Percentiles rank a stretch among this genome's conserved stretches.
phyloP scores from a whole-genome alignment of 2,888 invertebrate genomes.

The Drosophila affinis region DNA sequence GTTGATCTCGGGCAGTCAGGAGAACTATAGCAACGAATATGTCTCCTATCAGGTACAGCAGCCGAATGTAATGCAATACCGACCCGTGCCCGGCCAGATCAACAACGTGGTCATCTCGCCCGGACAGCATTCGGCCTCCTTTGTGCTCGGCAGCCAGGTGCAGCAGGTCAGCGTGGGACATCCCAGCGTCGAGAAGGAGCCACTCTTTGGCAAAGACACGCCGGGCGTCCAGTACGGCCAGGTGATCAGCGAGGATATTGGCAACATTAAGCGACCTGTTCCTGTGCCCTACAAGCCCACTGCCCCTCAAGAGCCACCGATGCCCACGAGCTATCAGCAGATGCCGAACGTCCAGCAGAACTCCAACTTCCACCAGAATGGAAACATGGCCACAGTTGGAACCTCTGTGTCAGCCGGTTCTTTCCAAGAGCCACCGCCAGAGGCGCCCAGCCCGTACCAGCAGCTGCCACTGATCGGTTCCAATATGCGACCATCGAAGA shows the following conservation, averaged over 20 bases:
- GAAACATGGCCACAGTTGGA: constrained; percentile 32
- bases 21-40: constrained; percentile 81
- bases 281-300: background rate
- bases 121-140: constrained; percentile 87
- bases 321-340: constrained; percentile 49
- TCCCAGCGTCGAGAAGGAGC: constrained; percentile 84
- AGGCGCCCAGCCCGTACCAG: constrained; percentile 77
- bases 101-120: constrained; percentile 87
- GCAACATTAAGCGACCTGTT: constrained; percentile 61
- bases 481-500: constrained; percentile 44
- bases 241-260: constrained; percentile 81
- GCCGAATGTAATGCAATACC: constrained; percentile 83
- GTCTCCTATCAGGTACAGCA: constrained; percentile 83
- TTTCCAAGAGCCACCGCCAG: constrained; percentile 66
- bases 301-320: constrained; percentile 23
- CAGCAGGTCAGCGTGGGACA: constrained; percentile 85
- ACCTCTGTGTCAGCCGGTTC: background rate
- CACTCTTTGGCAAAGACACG: constrained; percentile 83
- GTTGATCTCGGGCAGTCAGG: constrained; percentile 62
- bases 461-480: constrained; percentile 75
- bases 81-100: constrained; percentile 85
- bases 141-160: constrained; percentile 87
- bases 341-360: constrained; percentile 41
- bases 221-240: constrained; percentile 81
- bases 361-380: constrained; percentile 69